Base-by-base conservation (phyloP, 2,888 invertebrate species). In the Nineta flava region DNA sequence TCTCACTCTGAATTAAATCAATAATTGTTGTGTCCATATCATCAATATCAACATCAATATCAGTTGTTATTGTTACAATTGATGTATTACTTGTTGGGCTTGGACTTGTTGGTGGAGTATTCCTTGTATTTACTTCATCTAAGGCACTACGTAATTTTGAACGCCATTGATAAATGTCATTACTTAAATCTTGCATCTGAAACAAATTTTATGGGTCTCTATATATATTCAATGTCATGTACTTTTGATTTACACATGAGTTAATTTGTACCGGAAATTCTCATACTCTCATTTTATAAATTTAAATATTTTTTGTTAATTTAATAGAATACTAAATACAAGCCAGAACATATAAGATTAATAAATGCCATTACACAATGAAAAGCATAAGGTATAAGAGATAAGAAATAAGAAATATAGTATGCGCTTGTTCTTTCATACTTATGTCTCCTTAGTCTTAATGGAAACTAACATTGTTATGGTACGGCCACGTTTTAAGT, bases 31-130 rank as follows among this genome's bases (percentile, higher is more conserved):
- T 60, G 50, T 70, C 66, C 15, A 67, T 56, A 52, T 68, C 68
- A 58, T 72, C 61, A 58, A 57, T 52, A 1, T 67, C 63, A 13
- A 65, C 60, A 31, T 67, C 63, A 35, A 66, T 64, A 13, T 63
- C 58, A 1, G 63, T 62, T n/a, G 62, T 61, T 21, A 19, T 21
- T 26, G 44, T 21, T 44, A 26, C 19, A 13, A 26, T 44, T 9
- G 21, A 21, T 9, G 67, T 52, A 66, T 65, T 21, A 59, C 58
- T 50, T 41, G 73, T 71, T 1, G 73, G 74, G 34, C 72, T 73
- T 0, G 76, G 75, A 0, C 76, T 77, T 0, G 80, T 75, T n/a
- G 77, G 75, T 3, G 75, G 73, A 17, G 79, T 79, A 52, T 79
- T 80, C 55, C 72, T 74, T 50, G 75, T 69, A 47, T 73, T 76